phyloP scores from a whole-genome alignment of 92 coral and sea anemone species.

The Epizoanthus scotinus region DNA sequence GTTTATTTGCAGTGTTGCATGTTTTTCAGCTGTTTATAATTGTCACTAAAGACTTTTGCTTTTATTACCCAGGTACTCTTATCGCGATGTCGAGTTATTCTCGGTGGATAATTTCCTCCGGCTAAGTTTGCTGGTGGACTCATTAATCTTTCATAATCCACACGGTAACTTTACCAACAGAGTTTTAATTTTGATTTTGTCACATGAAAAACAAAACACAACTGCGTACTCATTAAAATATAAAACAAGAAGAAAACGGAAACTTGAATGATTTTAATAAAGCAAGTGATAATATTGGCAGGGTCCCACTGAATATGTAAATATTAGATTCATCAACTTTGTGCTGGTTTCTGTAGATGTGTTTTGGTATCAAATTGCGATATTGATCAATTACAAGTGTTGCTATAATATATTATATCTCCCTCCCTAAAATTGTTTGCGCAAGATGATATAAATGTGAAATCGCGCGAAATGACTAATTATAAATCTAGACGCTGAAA shows the following conservation, averaged over 20 bases:
- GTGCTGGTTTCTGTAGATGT: neutral
- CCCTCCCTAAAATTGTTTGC: too few relatives aligned
- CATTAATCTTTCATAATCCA: constrained; percentile 16
- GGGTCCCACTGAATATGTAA: neutral
- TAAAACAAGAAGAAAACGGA: constrained; percentile 19
- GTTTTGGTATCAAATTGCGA: neutral
- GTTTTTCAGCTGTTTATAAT: neutral
- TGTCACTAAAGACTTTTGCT: neutral
- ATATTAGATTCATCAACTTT: neutral
- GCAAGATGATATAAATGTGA: too few relatives aligned
- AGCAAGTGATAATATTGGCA: neutral
- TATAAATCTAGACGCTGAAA: too few relatives aligned
- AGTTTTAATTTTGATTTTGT: constrained; percentile 40
- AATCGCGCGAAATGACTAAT: too few relatives aligned
- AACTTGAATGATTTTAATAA: neutral
- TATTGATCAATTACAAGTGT: neutral
- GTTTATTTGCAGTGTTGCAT: neutral
- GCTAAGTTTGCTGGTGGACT: neutral
- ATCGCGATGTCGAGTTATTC: neutral
- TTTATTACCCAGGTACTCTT: neutral
- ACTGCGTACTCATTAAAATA: constrained; percentile 34
- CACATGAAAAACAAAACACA: constrained; percentile 34
- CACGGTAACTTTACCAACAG: constrained; percentile 36
- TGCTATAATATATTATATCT: too few relatives aligned
- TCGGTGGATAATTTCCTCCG: neutral